Evolutionary conservation across 2,113 vertebrate genomes (phyloP).

Genomic region (Cepphus grylle): DNA sequence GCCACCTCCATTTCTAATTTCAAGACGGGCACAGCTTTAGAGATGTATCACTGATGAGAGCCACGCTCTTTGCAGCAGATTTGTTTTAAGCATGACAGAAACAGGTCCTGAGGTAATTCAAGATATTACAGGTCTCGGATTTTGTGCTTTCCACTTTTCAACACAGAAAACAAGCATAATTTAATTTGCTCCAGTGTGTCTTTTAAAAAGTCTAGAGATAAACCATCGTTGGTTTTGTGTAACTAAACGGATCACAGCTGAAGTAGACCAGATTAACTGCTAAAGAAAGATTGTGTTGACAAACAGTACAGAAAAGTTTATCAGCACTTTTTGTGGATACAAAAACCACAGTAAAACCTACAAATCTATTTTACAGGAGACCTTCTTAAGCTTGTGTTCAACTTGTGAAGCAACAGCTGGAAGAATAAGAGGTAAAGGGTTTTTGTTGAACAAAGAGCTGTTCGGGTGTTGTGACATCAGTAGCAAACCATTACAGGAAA

Average conservation of each 20-base stretch:
- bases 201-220: not conserved
- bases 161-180: not conserved
- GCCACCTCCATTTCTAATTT: not conserved
- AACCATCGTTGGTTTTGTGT: not conserved
- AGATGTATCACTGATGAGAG: not conserved
- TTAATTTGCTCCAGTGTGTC: not conserved
- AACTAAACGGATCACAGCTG: not conserved
- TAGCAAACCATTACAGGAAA: not conserved
- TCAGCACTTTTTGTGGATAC: not conserved
- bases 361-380: not conserved
- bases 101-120: not conserved
- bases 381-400: not conserved
- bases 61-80: not conserved
- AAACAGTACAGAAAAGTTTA: not conserved
- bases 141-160: constrained; percentile 5
- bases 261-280: not conserved
- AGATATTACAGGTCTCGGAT: not conserved
- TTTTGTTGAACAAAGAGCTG: not conserved
- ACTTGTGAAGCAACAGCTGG: not conserved
- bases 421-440: not conserved
- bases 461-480: not conserved
- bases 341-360: not conserved
- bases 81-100: not conserved
- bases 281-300: not conserved
- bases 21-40: not conserved